Evolutionary conservation across 2,797 vertebrate species (phyloP).

Genomic region (Morelia viridis): DNA sequence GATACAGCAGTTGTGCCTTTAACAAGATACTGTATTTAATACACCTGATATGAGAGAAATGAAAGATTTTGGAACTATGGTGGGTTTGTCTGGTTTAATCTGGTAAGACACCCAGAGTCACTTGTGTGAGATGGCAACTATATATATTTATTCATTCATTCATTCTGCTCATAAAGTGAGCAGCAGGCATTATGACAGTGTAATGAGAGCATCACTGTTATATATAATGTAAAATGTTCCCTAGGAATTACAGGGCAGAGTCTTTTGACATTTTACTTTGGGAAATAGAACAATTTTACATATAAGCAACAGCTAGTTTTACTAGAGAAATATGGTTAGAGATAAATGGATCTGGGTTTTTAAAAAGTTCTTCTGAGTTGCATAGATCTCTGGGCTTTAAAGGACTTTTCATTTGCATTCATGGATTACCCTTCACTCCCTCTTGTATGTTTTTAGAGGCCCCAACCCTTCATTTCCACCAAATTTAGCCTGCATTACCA

Average conservation of each 20-base stretch:
- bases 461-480: constrained; percentile 3
- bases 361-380: not conserved
- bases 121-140: not conserved
- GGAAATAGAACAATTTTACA: not conserved
- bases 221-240: not conserved
- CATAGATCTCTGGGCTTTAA: not conserved
- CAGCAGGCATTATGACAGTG: not conserved
- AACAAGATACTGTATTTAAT: not conserved
- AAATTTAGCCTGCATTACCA: constrained; percentile 13
- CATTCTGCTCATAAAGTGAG: not conserved
- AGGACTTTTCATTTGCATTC: not conserved
- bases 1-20: not conserved
- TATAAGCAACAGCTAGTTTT: not conserved
- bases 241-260: not conserved
- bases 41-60: not conserved
- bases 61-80: not conserved
- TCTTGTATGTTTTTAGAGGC: not conserved
- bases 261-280: not conserved
- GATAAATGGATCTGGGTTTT: not conserved
- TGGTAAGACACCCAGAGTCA: not conserved
- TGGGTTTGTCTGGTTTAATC: not conserved
- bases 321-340: not conserved
- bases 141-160: not conserved
- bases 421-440: not conserved
- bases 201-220: not conserved